Evolutionary conservation across 2,113 vertebrate species (phyloP).

Genomic region (Sigmodon hispidus): DNA sequence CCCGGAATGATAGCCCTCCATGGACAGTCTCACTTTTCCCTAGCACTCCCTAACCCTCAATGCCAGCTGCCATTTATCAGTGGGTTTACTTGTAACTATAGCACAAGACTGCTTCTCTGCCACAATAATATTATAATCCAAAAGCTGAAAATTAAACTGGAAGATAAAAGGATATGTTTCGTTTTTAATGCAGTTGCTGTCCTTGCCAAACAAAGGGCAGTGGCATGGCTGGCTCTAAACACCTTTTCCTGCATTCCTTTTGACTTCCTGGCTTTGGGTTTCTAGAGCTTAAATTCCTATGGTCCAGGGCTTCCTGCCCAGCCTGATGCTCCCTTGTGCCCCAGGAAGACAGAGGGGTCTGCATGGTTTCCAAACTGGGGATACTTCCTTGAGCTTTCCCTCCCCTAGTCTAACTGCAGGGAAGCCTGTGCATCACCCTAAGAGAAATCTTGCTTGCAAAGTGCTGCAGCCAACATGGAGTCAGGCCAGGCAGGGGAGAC

Average conservation of each 20-base stretch:
- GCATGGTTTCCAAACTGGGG: background rate
- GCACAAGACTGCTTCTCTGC: background rate
- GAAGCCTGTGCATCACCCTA: too few relatives aligned
- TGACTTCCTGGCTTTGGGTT: background rate
- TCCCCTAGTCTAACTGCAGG: background rate
- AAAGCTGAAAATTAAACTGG: background rate
- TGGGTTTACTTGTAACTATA: background rate
- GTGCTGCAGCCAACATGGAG: background rate
- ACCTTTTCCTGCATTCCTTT: background rate
- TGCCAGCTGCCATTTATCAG: background rate
- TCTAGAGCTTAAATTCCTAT: rapidly evolving
- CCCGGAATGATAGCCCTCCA: background rate
- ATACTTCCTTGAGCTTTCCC: background rate
- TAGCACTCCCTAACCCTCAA: background rate
- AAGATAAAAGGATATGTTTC: background rate
- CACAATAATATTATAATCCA: background rate
- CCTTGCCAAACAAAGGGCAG: background rate
- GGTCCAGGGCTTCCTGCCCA: background rate
- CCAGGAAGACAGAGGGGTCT: background rate
- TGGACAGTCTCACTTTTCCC: background rate
- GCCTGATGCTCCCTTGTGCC: background rate
- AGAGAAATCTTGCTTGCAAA: background rate
- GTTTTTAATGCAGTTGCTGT: background rate
- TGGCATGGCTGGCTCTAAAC: background rate
- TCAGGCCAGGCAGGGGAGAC: background rate